These are phyloP conservation scores for Poecilia gillii DNA, from an alignment of 2,797 vertebrate genomes.

Conservation along the genomic window DNA sequence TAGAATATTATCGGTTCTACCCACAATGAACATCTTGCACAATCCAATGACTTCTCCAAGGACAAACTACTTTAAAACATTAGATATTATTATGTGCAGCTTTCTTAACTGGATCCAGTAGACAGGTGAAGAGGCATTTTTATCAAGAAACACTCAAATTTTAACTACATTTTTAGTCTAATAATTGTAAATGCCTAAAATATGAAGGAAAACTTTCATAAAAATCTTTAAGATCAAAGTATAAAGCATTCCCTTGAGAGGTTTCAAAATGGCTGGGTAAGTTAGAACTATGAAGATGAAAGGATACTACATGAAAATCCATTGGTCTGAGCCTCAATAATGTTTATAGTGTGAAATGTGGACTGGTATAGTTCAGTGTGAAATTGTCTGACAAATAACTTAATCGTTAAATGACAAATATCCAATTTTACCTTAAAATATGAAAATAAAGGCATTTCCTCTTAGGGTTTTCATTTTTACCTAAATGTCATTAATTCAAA, in stretches of 20 bases:
- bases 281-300: background rate
- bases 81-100: background rate
- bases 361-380: background rate
- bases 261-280: background rate
- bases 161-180: background rate
- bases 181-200: background rate
- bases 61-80: background rate
- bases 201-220: background rate
- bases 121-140: background rate
- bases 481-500: background rate
- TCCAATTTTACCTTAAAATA: background rate
- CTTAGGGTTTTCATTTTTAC: background rate
- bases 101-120: background rate
- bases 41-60: background rate
- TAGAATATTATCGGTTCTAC: background rate
- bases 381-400: background rate
- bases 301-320: background rate
- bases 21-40: background rate
- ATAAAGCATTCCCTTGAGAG: background rate
- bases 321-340: background rate
- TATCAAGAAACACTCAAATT: background rate
- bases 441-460: background rate
- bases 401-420: background rate
- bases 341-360: background rate
- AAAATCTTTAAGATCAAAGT: background rate